Evolutionary conservation across 2,888 invertebrate genomes (phyloP), one percentile per base, ranked within the genome.

Genomic region (Metellina segmentata): DNA sequence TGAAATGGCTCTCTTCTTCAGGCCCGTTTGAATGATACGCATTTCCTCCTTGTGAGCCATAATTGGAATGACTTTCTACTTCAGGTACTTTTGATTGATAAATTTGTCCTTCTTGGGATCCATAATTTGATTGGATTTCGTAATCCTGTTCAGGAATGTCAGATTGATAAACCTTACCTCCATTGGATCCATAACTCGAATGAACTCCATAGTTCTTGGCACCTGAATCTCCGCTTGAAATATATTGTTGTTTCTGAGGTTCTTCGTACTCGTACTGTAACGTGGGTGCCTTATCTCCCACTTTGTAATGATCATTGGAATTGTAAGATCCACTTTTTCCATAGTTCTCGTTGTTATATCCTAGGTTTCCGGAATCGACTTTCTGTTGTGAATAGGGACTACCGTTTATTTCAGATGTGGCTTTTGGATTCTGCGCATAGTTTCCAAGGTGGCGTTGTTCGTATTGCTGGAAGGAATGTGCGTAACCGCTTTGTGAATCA

Each of bases 291-390:
- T 86, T 48, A 19, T 71, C n/a, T 11, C 11, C 20, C 7, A 69
- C 85, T 51, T 61, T 69, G 7, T 52, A 70, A 9, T 70, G 16
- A 6, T 70, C n/a, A 19, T 20, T 69, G 51, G 7, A 6, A 34
- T 78, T 78, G 11, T n/a, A n/a, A 2, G 34, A 49, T 20, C 13
- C 34, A 16, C 19, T 71, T 16, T 82, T 86, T 0, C 70, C 61
- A 49, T 86, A 87, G 4, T 87, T 82, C 16, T 86, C 81, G 5
- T 85, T 69, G 6, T 81, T 75, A 52, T 85, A 82, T 7, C 77
- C 20, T 77, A 20, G 6, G 51, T 77, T 49, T 34, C 16, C 81
- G 20, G 49, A 11, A 8, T 72, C 49, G 5, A 8, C 49, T 78
- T 69, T 78, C 77, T 13, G 20, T 20, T 86, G 70, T 13, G 52